Evolutionary conservation across 1,140 invertebrate genomes (phyloP).

Genomic region (Forficula auricularia): DNA sequence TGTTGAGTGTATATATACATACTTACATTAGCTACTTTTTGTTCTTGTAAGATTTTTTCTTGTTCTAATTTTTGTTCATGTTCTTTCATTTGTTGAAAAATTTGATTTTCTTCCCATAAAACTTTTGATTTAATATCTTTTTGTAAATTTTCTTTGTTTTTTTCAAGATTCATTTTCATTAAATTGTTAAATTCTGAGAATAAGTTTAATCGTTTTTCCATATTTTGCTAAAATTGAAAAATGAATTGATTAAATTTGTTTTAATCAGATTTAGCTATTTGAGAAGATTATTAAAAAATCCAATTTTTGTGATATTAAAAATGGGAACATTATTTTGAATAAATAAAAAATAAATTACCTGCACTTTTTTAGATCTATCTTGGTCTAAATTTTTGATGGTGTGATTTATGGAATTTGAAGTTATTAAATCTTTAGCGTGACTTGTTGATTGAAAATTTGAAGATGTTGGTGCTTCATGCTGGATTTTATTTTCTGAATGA

Average conservation of each 20-base stretch:
- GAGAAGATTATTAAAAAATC: too few relatives aligned
- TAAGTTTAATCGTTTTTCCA: not conserved
- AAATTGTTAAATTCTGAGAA: not conserved
- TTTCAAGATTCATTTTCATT: not conserved
- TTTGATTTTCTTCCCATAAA: conserved; percentile 18
- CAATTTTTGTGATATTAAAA: too few relatives aligned
- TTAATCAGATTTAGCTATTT: too few relatives aligned
- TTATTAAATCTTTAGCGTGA: conserved; percentile 4
- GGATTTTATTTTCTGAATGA: conserved; percentile 16
- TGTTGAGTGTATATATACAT: too few relatives aligned
- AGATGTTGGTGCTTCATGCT: conserved; percentile 5
- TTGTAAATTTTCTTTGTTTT: not conserved
- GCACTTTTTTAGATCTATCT: conserved; percentile 22
- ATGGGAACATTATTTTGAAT: too few relatives aligned
- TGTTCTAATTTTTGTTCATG: conserved; percentile 21
- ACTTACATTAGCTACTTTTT: conserved; percentile 18
- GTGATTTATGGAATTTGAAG: conserved; percentile 24
- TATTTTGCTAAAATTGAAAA: too few relatives aligned
- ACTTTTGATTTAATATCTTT: conserved; percentile 4
- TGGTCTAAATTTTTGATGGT: conserved; percentile 23
- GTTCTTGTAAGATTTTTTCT: conserved; percentile 19
- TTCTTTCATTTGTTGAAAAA: conserved; percentile 24
- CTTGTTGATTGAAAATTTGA: conserved; percentile 10
- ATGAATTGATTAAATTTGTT: too few relatives aligned
- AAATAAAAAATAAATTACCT: conserved; percentile 13